phyloP scores from a whole-genome alignment of 2,113 vertebrate genomes.

The Galemys pyrenaicus region DNA sequence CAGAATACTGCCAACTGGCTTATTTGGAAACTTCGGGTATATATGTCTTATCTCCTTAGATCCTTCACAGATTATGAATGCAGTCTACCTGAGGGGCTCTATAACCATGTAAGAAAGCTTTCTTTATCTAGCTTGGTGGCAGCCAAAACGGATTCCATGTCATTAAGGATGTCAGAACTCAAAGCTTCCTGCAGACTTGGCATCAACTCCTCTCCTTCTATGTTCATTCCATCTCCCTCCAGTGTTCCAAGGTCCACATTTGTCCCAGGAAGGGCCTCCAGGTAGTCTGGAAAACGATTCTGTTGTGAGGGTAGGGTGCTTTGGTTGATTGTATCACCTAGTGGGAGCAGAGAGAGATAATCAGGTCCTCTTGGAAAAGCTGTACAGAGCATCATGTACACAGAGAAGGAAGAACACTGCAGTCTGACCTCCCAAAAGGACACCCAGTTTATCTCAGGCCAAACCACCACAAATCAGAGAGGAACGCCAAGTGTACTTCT shows the following conservation, averaged over 20 bases:
- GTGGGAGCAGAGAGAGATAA: slow-evolving; percentile 63
- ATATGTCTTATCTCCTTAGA: slow-evolving; percentile 87
- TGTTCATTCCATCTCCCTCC: slow-evolving; percentile 97
- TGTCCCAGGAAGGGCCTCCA: slow-evolving; percentile 98
- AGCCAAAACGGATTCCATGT: slow-evolving; percentile 98
- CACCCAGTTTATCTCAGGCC: not conserved
- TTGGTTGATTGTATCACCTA: slow-evolving; percentile 95
- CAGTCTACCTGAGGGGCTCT: slow-evolving; percentile 90
- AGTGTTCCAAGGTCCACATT: slow-evolving; percentile 99
- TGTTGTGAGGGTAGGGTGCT: slow-evolving; percentile 95
- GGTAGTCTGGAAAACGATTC: slow-evolving; percentile 98
- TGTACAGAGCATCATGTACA: not conserved
- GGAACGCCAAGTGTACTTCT: not conserved
- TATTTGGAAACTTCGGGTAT: slow-evolving; percentile 81
- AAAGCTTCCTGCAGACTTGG: slow-evolving; percentile 98
- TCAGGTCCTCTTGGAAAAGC: not conserved
- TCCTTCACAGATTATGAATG: slow-evolving; percentile 93
- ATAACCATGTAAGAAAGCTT: slow-evolving; percentile 99
- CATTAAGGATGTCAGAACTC: slow-evolving; percentile 99
- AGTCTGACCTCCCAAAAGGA: not conserved
- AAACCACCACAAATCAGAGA: not conserved
- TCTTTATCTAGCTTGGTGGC: slow-evolving; percentile 99
- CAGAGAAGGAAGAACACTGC: not conserved
- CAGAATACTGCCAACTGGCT: slow-evolving; percentile 78
- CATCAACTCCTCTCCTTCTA: slow-evolving; percentile 99